phyloP scores from a whole-genome alignment of 2,113 vertebrate genomes.

The Rhabdomys dilectus region DNA sequence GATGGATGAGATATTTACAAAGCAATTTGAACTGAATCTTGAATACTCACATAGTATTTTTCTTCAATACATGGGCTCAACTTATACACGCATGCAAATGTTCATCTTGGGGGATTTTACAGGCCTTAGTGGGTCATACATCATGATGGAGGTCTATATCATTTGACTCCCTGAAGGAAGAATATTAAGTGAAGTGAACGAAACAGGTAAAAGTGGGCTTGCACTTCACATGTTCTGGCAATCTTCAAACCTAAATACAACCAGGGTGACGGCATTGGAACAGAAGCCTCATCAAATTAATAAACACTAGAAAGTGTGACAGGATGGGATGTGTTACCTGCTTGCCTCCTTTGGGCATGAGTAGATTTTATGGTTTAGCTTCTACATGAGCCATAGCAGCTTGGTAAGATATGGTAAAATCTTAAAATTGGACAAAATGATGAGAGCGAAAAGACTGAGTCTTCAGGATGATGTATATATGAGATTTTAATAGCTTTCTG shows the following conservation, averaged over 20 bases:
- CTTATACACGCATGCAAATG: not conserved
- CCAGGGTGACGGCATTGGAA: not conserved
- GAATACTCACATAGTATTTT: not conserved
- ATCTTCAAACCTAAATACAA: slow-evolving; percentile 3
- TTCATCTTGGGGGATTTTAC: not conserved
- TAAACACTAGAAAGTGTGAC: not conserved
- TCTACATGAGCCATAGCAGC: not conserved
- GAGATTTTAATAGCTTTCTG: slow-evolving; percentile 59
- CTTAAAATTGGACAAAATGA: slow-evolving; percentile 36
- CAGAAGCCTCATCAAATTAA: not conserved
- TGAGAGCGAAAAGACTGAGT: slow-evolving; percentile 12
- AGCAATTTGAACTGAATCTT: not conserved
- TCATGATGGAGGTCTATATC: not conserved
- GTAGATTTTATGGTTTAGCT: slow-evolving; percentile 5
- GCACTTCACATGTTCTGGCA: not conserved
- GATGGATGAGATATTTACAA: not conserved
- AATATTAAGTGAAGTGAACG: not conserved
- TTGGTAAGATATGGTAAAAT: slow-evolving; percentile 9
- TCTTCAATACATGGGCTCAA: not conserved
- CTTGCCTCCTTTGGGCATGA: not conserved
- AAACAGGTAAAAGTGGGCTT: slow-evolving; percentile 32
- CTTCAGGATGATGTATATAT: not conserved
- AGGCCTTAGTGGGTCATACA: not conserved
- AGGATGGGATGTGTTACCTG: not conserved
- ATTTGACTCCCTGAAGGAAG: not conserved